Conservation (phyloP, 2,113 vertebrate species). For the Ammospiza caudacuta region DNA sequence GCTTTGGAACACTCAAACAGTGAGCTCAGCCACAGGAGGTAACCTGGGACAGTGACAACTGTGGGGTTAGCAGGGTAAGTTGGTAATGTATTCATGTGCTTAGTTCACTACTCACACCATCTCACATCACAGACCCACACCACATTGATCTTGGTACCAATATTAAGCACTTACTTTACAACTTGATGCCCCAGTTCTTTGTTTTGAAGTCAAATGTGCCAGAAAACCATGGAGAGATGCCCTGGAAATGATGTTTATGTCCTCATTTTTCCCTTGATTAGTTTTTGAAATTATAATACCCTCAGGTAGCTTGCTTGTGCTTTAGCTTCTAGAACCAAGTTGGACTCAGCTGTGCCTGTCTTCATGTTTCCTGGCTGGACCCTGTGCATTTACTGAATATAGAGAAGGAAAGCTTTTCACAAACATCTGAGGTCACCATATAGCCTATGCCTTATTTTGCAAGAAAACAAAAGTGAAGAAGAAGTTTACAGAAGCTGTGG, state of each 20-base stretch:
- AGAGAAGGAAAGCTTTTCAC: background rate
- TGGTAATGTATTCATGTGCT: background rate
- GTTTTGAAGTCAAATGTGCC: background rate
- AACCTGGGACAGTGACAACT: background rate
- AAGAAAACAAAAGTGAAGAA: background rate
- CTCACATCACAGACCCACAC: background rate
- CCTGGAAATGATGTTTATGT: background rate
- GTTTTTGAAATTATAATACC: background rate
- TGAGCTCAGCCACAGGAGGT: accelerated
- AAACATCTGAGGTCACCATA: background rate
- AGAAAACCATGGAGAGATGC: background rate
- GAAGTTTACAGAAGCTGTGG: background rate
- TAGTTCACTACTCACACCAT: background rate
- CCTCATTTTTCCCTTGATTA: background rate
- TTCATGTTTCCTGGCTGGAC: background rate
- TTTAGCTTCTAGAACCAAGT: background rate
- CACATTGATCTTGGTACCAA: background rate
- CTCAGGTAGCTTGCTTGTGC: background rate
- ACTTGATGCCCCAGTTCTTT: background rate
- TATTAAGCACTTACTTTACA: background rate
- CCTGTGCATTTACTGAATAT: background rate
- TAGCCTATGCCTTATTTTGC: background rate
- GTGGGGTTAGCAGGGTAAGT: background rate
- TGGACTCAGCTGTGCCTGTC: background rate
- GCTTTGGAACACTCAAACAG: background rate